A percentile compares a stretch with the other conserved stretches of the same genome.
phyloP scores from a whole-genome alignment of 2,113 vertebrate genomes.

The Corythaixoides concolor region DNA sequence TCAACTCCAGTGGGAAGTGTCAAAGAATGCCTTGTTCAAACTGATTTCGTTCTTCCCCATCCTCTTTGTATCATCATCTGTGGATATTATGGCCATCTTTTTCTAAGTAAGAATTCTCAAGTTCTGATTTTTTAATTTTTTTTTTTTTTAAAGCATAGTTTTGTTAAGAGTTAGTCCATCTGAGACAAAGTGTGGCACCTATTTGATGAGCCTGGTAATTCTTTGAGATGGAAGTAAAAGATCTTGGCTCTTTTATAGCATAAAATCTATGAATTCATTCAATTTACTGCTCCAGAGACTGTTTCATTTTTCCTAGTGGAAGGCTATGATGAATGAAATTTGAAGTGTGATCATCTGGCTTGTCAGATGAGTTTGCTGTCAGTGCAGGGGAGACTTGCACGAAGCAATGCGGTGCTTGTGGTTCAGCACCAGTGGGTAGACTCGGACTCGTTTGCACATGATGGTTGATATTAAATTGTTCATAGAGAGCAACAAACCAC shows the following conservation, averaged over 20 bases:
- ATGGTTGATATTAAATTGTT: not conserved
- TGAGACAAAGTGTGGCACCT: not conserved
- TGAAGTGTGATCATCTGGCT: not conserved
- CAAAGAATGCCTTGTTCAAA: not conserved
- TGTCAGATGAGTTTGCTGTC: not conserved
- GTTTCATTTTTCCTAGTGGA: not conserved
- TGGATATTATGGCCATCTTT: not conserved
- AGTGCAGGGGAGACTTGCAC: not conserved
- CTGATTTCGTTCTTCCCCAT: not conserved
- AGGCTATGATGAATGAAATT: constrained; percentile 3
- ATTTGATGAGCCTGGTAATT: not conserved
- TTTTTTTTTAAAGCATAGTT: not conserved
- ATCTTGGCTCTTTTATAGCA: not conserved
- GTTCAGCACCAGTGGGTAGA: not conserved
- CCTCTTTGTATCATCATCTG: not conserved
- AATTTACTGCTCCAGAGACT: constrained; percentile 17
- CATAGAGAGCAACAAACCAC: not conserved
- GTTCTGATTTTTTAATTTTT: not conserved
- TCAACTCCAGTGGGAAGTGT: not conserved
- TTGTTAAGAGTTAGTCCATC: not conserved
- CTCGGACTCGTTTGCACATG: not conserved
- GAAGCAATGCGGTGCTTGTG: not conserved
- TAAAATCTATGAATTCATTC: not conserved
- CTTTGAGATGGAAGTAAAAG: not conserved
- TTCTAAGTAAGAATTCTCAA: not conserved